Evolutionary conservation across 2,888 invertebrate species (phyloP).

Genomic region (Cordilura impudica): DNA sequence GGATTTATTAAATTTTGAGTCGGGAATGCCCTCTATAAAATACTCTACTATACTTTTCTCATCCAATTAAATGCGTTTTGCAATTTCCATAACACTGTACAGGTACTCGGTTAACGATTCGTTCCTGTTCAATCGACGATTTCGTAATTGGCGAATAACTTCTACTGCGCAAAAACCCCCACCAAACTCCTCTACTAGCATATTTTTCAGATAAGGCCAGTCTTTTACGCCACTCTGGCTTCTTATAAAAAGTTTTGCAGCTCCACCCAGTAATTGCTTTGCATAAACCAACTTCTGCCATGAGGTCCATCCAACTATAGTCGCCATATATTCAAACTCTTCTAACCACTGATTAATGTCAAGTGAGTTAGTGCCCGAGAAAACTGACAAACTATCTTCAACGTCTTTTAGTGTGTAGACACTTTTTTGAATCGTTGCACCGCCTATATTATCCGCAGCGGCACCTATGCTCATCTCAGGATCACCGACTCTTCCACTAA

Average conservation of each 20-base stretch:
- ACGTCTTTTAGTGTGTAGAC: constrained; percentile 36
- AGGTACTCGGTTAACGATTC: constrained; percentile 44
- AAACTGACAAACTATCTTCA: constrained; percentile 12
- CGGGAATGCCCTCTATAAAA: constrained; percentile 5
- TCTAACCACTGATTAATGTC: constrained; percentile 36
- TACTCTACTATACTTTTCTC: constrained; percentile 20
- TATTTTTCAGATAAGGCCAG: constrained; percentile 34
- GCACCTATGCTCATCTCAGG: too few species aligned
- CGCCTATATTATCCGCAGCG: too few species aligned
- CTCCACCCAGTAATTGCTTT: constrained; percentile 37
- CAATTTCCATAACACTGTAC: constrained; percentile 49
- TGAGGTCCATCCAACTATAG: constrained; percentile 22
- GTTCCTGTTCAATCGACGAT: constrained; percentile 16
- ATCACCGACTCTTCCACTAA: too few species aligned
- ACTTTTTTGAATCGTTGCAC: too few species aligned
- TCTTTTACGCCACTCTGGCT: constrained; percentile 17
- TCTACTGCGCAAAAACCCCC: constrained; percentile 24
- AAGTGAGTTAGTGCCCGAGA: constrained; percentile 20
- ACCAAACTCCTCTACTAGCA: constrained; percentile 40
- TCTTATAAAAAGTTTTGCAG: constrained; percentile 37
- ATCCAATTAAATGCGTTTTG: constrained; percentile 38
- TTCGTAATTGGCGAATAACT: constrained; percentile 32
- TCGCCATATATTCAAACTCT: constrained; percentile 40
- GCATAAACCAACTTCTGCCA: constrained; percentile 36
- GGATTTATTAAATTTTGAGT: not conserved